Evolutionary conservation across 2,113 vertebrate species (phyloP).

Genomic region (Nycticebus coucang): DNA sequence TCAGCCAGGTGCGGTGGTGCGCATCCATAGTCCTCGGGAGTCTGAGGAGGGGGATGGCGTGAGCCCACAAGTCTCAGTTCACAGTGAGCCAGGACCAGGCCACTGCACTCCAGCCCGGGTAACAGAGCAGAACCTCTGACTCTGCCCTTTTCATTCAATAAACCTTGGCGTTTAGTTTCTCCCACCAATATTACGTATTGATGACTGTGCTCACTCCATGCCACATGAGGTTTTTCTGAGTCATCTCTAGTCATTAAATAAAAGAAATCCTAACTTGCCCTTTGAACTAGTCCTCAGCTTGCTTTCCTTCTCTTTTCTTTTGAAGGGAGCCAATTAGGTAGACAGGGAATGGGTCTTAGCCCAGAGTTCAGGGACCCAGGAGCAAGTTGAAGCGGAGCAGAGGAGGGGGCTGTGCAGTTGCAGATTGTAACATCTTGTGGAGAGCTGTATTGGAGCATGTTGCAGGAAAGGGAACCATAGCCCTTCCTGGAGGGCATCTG

Average conservation of each 20-base stretch:
- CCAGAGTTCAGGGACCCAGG: neutral
- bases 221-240: neutral
- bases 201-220: neutral
- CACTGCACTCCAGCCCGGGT: no score
- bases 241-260: neutral
- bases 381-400: neutral
- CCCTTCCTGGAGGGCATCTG: neutral
- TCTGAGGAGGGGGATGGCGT: neutral
- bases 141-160: neutral
- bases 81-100: no score
- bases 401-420: neutral
- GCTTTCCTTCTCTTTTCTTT: neutral
- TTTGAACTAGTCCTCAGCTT: neutral
- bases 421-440: neutral
- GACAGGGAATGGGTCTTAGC: neutral
- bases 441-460: rapidly evolving
- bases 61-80: no score
- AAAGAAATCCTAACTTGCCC: neutral
- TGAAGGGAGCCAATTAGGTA: neutral
- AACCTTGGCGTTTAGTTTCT: neutral
- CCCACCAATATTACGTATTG: neutral
- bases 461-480: neutral
- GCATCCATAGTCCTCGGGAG: neutral
- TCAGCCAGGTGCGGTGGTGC: no score
- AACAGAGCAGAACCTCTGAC: neutral